phyloP scores from a whole-genome alignment of 2,113 vertebrate species.

The Gulo gulo region DNA sequence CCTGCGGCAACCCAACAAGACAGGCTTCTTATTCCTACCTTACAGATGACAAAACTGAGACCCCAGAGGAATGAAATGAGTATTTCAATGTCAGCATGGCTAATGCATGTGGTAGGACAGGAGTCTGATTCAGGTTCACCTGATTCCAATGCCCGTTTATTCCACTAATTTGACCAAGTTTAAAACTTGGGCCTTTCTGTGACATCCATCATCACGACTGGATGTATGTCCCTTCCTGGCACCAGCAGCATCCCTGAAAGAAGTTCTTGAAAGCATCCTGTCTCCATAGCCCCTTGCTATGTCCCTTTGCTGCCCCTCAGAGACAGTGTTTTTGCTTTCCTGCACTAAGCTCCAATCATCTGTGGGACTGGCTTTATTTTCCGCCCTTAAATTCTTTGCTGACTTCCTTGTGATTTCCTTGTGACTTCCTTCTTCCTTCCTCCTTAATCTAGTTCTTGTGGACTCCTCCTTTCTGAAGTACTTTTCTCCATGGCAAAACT shows the following conservation, averaged over 20 bases:
- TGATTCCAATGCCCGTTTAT: background rate
- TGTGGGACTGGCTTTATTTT: background rate
- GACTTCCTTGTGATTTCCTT: background rate
- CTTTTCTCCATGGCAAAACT: background rate
- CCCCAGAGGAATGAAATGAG: background rate
- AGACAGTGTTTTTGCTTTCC: background rate
- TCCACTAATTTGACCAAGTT: background rate
- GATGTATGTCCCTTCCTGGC: rapidly evolving
- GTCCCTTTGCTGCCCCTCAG: background rate
- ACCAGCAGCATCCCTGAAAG: rapidly evolving
- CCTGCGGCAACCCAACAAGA: rapidly evolving
- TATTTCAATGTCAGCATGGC: background rate
- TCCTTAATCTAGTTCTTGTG: background rate
- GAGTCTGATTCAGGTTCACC: background rate
- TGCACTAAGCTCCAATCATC: no score
- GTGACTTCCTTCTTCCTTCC: background rate
- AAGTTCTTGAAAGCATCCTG: rapidly evolving
- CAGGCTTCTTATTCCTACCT: no score
- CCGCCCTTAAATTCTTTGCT: background rate
- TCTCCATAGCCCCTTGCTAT: rapidly evolving
- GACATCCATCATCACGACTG: background rate
- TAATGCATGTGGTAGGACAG: no score
- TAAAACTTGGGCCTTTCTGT: background rate
- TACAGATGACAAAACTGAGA: background rate
- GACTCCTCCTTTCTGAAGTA: background rate